Conservation (phyloP, 2,797 vertebrate species). For the Enteromius treurensis region DNA sequence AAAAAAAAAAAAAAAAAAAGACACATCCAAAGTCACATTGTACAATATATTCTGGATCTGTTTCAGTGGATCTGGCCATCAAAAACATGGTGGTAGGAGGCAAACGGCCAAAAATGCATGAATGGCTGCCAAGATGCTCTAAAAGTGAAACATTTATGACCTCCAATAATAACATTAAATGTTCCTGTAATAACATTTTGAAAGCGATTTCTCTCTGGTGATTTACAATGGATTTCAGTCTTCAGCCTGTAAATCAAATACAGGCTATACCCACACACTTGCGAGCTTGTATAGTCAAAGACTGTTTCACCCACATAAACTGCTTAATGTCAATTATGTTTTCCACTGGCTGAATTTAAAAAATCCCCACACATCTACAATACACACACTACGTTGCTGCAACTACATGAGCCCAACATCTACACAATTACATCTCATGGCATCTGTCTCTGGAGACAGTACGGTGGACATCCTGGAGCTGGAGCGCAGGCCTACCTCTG, state of each 20-base stretch:
- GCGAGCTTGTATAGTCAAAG: slow-evolving; percentile 1
- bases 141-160: slow-evolving; percentile 67
- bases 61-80: slow-evolving; percentile 27
- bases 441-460: slow-evolving; percentile 33
- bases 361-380: background rate
- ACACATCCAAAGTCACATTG: background rate
- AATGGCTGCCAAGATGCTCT: slow-evolving; percentile 47
- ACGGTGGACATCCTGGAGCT: slow-evolving; percentile 11
- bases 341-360: background rate
- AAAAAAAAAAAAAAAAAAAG: background rate
- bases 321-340: background rate
- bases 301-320: slow-evolving; percentile 9
- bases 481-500: slow-evolving; percentile 14
- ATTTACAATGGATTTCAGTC: slow-evolving; percentile 75
- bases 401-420: background rate
- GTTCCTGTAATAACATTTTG: slow-evolving; percentile 74
- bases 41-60: slow-evolving; percentile 16
- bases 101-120: background rate
- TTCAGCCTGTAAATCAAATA: slow-evolving; percentile 76
- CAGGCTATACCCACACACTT: background rate
- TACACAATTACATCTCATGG: slow-evolving; percentile 10
- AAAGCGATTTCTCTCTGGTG: slow-evolving; percentile 70
- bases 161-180: slow-evolving; percentile 70
- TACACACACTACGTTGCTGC: background rate
- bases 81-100: slow-evolving; percentile 20